These are phyloP conservation scores for Meteorus sp. DNA, from an alignment of 1,140 invertebrate species.

Conservation along the genomic window DNA sequence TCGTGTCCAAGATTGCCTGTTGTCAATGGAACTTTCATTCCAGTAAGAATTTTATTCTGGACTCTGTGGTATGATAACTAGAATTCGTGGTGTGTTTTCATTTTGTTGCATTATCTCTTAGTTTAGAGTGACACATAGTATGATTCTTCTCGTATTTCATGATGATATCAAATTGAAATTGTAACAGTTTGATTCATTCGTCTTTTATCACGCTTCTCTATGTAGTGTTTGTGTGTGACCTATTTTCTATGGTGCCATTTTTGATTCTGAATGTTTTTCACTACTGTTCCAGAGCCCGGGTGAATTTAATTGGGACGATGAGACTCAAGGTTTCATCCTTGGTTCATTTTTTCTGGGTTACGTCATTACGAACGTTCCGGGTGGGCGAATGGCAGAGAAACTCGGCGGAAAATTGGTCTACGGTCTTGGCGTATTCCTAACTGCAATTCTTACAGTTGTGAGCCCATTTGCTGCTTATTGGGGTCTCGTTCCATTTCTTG, in stretches of 20 bases:
- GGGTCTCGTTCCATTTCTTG: conserved; percentile 72
- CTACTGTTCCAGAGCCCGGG: conserved; percentile 62
- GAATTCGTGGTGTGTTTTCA: conserved; percentile 3
- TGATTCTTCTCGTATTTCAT: not conserved
- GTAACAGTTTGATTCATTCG: conserved; percentile 2
- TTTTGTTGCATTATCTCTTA: not conserved
- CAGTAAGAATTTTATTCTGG: conserved; percentile 55
- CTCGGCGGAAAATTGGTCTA: conserved; percentile 81
- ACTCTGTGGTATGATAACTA: not conserved
- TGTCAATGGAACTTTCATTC: conserved; percentile 62
- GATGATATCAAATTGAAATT: not conserved
- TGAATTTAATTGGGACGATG: conserved; percentile 78
- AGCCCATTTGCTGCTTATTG: conserved; percentile 73
- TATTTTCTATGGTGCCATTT: not conserved
- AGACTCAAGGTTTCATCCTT: conserved; percentile 77
- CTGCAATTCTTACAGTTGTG: conserved; percentile 75
- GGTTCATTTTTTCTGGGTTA: conserved; percentile 88
- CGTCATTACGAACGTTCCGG: conserved; percentile 84
- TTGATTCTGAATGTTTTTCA: conserved; percentile 5
- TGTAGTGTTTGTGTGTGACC: too few relatives aligned
- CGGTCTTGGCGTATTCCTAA: conserved; percentile 74
- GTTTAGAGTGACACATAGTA: too few relatives aligned
- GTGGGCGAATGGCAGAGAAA: conserved; percentile 77
- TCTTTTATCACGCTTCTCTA: not conserved
- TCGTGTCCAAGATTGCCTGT: conserved; percentile 61